Base-by-base conservation (phyloP, 2,113 vertebrate genomes). In the Prochilodus magdalenae region DNA sequence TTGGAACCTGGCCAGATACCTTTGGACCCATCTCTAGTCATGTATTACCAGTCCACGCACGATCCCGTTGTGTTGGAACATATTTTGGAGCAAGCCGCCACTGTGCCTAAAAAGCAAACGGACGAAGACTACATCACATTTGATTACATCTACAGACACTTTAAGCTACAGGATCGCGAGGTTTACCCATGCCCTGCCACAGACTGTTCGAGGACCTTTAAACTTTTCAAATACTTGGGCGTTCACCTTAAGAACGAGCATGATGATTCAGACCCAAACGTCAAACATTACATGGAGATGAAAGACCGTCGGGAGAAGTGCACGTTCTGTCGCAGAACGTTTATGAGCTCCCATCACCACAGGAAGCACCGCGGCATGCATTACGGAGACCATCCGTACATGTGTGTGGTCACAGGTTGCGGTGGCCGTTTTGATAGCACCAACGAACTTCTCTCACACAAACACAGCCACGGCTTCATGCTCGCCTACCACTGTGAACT, bases 181-280 rank as follows among this genome's bases (percentile, higher is more conserved):
- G 94, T 97, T 83, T 99, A 98, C 75, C 95, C 95, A 0, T 99
- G 98, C 82, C 98, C 98, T 0, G 97, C 96, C 36, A 97, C 96
- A 0, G 94, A 94, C 65, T 99, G 98, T 71, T 93, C 93, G 5
- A 92, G 94, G 67, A 93, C 93, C 0, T 99, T 99, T 84, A 99
- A 98, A 79, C 96, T 99, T 59, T 98, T 97, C 65, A 99, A 99
- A 82, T 98, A 99, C 87, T 83, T 99, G 24, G 96, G 97, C 0
- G 96, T 98, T 0, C 98, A 99, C 81, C 89, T 99, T 40, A 99
- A 97, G 91, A 96, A 95, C 0, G 97, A 99, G 26, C 98, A 99
- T 86, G 86, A 81, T 12, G 93, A 94, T 80, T 94, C 94, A 0
- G 98, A 99, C 18, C 95, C 96, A 67, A 98, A 99, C 10, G 95